Percentiles rank a stretch among this genome's conserved stretches.
phyloP scores from a whole-genome alignment of 2,113 vertebrate genomes.

The Tachuris rubrigastra region DNA sequence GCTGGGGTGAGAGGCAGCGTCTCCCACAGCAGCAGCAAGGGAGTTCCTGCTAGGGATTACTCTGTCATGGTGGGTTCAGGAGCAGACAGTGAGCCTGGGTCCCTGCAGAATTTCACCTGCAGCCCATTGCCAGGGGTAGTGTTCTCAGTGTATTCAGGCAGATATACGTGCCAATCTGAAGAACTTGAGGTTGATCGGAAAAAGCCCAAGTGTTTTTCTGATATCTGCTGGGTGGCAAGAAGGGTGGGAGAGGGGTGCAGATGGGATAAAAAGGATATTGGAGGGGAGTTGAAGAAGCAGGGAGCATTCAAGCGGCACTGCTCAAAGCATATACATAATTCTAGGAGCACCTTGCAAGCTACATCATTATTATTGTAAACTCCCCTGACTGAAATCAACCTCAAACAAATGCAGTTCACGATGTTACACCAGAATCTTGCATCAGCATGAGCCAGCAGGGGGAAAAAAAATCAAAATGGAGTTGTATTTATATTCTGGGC shows the following conservation, averaged over 20 bases:
- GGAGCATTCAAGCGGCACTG: not conserved
- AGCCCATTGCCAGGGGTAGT: not conserved
- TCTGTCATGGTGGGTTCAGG: rapidly evolving
- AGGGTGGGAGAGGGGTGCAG: not conserved
- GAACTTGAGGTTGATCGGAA: not conserved
- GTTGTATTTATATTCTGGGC: constrained; percentile 23
- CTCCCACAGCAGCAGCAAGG: not conserved
- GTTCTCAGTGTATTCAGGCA: not conserved
- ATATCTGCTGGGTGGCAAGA: not conserved
- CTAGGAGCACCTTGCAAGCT: not conserved
- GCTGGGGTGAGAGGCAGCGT: not conserved
- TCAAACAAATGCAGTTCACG: constrained; percentile 5
- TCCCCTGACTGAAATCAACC: not conserved
- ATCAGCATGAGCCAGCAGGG: not conserved
- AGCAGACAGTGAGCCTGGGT: not conserved
- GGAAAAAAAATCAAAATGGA: not conserved
- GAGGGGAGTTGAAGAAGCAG: not conserved
- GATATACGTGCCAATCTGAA: not conserved
- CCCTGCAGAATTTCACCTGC: not conserved
- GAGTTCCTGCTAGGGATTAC: not conserved
- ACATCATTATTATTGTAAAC: not conserved
- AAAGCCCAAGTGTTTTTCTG: not conserved
- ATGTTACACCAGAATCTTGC: not conserved
- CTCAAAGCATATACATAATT: not conserved
- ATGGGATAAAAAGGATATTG: not conserved